Percentiles rank a stretch among this genome's conserved stretches.
Conservation (phyloP, 2,113 vertebrate genomes). For the Bubo bubo region DNA sequence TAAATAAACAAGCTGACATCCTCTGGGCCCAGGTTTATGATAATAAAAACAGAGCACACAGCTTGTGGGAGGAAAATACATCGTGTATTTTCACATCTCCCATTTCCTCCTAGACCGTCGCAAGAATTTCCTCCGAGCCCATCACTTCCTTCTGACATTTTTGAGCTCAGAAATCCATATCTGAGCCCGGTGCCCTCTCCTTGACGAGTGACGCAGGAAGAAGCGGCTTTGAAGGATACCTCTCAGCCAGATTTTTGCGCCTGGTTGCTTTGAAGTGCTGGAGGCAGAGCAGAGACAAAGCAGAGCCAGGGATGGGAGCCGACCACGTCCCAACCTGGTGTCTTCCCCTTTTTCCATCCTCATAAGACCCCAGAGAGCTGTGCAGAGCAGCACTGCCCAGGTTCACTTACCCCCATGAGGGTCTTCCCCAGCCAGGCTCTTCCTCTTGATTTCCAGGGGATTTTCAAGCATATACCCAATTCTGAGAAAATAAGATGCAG, state of each 20-base stretch:
- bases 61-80: conserved; percentile 71
- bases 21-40: conserved; percentile 69
- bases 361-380: neutral
- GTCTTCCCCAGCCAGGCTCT: neutral
- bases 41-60: conserved; percentile 72
- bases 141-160: conserved; percentile 71
- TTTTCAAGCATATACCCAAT: neutral
- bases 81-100: conserved; percentile 70
- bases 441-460: neutral
- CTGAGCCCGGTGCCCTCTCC: conserved; percentile 19
- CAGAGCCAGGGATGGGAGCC: neutral
- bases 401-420: neutral
- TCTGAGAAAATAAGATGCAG: neutral
- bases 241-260: neutral
- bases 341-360: neutral
- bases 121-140: conserved; percentile 74
- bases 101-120: conserved; percentile 70
- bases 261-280: neutral
- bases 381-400: neutral
- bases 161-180: conserved; percentile 4
- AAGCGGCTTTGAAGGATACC: neutral
- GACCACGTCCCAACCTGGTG: neutral
- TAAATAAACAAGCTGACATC: conserved; percentile 71
- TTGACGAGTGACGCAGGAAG: neutral
- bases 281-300: neutral